These are phyloP conservation scores for Butorides virescens DNA, from an alignment of 2,113 vertebrate genomes.

Conservation along the genomic window DNA sequence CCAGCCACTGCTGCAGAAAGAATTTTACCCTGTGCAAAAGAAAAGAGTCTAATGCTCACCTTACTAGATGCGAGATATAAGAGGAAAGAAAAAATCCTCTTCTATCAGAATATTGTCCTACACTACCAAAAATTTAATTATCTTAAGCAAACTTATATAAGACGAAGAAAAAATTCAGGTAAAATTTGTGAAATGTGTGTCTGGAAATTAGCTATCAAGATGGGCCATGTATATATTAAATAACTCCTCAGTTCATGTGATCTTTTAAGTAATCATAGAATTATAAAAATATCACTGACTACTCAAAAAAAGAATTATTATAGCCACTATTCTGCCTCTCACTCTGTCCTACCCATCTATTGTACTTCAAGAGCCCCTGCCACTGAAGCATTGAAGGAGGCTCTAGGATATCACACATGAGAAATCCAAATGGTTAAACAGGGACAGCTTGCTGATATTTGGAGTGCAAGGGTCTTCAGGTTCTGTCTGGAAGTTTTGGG, in stretches of 20 bases:
- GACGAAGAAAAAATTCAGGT: not conserved
- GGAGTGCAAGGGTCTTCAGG: not conserved
- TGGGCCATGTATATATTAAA: not conserved
- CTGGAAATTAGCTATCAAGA: conserved; percentile 5
- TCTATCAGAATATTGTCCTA: not conserved
- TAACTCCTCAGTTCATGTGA: not conserved
- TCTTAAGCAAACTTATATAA: not conserved
- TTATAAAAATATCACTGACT: not conserved
- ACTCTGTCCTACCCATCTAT: not conserved
- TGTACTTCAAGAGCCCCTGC: not conserved
- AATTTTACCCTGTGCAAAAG: not conserved
- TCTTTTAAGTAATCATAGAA: not conserved
- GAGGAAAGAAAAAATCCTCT: not conserved
- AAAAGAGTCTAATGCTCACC: not conserved
- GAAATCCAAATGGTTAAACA: not conserved
- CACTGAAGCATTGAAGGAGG: not conserved
- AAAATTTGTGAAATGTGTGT: not conserved
- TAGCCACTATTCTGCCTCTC: not conserved
- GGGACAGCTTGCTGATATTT: not conserved
- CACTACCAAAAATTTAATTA: not conserved
- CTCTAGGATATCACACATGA: not conserved
- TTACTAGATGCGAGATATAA: not conserved
- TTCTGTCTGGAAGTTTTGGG: not conserved
- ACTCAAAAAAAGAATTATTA: not conserved
- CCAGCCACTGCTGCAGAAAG: not conserved